Evolutionary conservation across 2,797 vertebrate genomes (phyloP).

Genomic region (Mus minutoides): DNA sequence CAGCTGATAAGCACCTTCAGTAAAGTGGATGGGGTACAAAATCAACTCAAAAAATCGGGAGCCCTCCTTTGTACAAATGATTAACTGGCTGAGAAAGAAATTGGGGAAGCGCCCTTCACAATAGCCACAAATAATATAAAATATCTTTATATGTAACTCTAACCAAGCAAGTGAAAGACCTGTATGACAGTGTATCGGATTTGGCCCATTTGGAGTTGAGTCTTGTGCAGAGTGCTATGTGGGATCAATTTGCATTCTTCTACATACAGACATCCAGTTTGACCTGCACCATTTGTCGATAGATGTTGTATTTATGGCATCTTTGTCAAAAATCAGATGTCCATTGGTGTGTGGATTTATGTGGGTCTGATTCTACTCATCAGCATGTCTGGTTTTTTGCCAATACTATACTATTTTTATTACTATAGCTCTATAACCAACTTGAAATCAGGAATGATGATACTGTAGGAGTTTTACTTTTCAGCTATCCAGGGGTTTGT

Average conservation of each 20-base stretch:
- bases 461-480: not conserved
- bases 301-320: not conserved
- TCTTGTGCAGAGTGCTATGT: not conserved
- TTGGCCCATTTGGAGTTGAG: not conserved
- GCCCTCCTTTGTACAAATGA: not conserved
- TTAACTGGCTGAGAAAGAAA: not conserved
- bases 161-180: not conserved
- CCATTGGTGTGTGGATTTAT: not conserved
- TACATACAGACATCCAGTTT: not conserved
- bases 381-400: not conserved
- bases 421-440: not conserved
- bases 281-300: not conserved
- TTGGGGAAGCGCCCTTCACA: not conserved
- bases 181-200: not conserved
- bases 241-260: not conserved
- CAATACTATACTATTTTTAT: not conserved
- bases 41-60: not conserved
- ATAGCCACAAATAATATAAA: not conserved
- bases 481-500: not conserved
- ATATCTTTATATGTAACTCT: not conserved
- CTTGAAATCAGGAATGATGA: not conserved
- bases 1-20: not conserved
- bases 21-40: not conserved
- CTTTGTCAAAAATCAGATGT: not conserved
- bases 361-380: not conserved